Percentiles rank a stretch among this genome's conserved stretches.
Conservation (phyloP, 2,113 vertebrate species). For the Melozone crissalis region DNA sequence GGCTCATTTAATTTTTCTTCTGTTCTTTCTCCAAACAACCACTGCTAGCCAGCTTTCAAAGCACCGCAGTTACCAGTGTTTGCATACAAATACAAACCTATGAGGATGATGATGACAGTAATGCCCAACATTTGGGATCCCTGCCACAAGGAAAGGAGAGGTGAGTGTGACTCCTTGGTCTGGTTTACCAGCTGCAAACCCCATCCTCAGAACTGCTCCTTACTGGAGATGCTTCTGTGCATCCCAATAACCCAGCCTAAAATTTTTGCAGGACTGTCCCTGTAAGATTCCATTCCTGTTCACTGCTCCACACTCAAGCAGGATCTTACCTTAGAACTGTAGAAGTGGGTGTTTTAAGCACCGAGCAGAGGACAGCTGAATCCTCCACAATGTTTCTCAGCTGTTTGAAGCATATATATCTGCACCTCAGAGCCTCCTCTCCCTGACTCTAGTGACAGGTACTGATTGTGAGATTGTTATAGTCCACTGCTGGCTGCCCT, state of each 20-base stretch:
- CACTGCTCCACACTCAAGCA: background rate
- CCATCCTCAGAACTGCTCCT: background rate
- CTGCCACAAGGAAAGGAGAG: background rate
- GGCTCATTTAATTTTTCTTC: background rate
- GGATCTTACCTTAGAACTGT: background rate
- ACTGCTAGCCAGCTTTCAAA: background rate
- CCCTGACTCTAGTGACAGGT: background rate
- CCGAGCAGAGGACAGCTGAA: background rate
- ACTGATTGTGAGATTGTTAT: background rate
- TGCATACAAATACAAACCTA: background rate
- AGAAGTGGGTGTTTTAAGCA: background rate
- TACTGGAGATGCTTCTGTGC: background rate
- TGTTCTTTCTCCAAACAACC: background rate
- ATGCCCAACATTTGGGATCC: background rate
- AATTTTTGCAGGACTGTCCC: background rate
- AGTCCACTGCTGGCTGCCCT: background rate
- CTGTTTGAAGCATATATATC: accelerated
- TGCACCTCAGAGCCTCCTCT: background rate
- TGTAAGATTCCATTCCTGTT: background rate
- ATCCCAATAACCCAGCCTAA: background rate
- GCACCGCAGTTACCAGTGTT: background rate
- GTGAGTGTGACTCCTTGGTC: background rate
- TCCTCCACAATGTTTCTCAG: background rate
- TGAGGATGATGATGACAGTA: background rate
- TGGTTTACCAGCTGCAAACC: background rate